phyloP scores from a whole-genome alignment of 1,140 invertebrate species.

The Halictus rubicundus region DNA sequence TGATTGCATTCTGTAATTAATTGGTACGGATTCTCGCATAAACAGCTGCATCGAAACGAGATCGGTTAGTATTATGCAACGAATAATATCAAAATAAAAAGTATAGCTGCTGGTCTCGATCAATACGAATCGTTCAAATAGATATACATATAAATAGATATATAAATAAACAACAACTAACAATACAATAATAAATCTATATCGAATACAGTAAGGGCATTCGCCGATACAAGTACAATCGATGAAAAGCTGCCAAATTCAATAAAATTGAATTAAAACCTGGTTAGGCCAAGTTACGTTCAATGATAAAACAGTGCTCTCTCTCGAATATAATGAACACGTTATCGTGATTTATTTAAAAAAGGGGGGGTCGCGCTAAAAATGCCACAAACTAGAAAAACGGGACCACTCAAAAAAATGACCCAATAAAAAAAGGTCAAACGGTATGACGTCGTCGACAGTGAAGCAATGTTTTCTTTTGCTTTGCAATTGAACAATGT shows the following conservation, averaged over 20 bases:
- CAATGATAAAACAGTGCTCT: not conserved
- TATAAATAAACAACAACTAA: conserved; percentile 57
- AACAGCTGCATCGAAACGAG: conserved; percentile 1
- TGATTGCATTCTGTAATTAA: not conserved
- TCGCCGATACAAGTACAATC: conserved; percentile 24
- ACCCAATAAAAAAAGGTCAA: not conserved
- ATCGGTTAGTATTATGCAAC: conserved; percentile 33
- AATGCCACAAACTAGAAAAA: conserved; percentile 19
- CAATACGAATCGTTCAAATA: conserved; percentile 26
- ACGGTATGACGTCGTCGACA: conserved; percentile 12
- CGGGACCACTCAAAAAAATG: not conserved
- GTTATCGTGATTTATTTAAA: not conserved
- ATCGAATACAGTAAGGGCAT: conserved; percentile 24
- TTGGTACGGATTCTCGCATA: not conserved
- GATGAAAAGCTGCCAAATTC: conserved; percentile 48
- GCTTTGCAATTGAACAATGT: not conserved
- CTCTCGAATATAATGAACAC: not conserved
- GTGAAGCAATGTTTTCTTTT: not conserved
- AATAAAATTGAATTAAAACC: conserved; percentile 45
- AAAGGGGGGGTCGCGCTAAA: not conserved
- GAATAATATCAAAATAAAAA: conserved; percentile 31
- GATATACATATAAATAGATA: conserved; percentile 40
- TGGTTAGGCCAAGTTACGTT: conserved; percentile 44
- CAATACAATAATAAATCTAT: conserved; percentile 22
- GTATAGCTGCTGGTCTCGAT: not conserved